Base-by-base conservation (phyloP, 2,113 vertebrate species). In the Phrynosoma blainvillii region DNA sequence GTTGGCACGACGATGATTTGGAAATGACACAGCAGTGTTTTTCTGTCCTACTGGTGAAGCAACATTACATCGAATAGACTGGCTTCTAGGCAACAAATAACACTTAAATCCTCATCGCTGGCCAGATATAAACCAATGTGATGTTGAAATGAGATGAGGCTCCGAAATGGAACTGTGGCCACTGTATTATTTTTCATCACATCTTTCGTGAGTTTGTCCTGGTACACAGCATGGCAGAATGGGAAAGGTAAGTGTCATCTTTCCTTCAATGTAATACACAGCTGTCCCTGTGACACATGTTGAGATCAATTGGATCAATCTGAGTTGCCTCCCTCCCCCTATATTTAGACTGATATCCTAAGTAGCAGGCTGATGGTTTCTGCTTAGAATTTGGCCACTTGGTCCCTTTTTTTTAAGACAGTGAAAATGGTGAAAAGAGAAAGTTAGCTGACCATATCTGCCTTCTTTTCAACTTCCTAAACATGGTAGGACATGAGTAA, bases 91-190 rank as follows among this genome's bases (percentile, higher is more conserved):
- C 89, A 89, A 87, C 75, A 75, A 93, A 77, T 84, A 80, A 90
- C 87, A 52, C 71, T 80, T 9, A 52, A 23, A 59, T 93, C 90
- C 40, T 93, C 82, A 81, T 93, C n/a, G 2, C 92, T 88, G 88
- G 70, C 14, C 84, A 89, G 92, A 52, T 90, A 56, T 66, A 95
- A 95, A 95, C 96, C 96, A 95, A 84, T 97, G 98, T 97, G 97
- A 98, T 98, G 98, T 96, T 99, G 98, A 98, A 99, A 98, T 99
- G 99, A 99, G 97, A 99, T 99, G 99, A 99, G 99, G 98, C 98
- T 99, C 98, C 98, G 98, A 97, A 97, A 99, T 99, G 99, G 98
- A 98, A 99, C 98, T 98, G 98, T 99, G 95, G 98, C 98, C 97
- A 99, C 98, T 89, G 97, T 97, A 89, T 98, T 99, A 95, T 96